Evolutionary conservation across 2,888 invertebrate species (phyloP), one percentile per base, ranked within the genome.

Genomic region (Lysandra coridon): DNA sequence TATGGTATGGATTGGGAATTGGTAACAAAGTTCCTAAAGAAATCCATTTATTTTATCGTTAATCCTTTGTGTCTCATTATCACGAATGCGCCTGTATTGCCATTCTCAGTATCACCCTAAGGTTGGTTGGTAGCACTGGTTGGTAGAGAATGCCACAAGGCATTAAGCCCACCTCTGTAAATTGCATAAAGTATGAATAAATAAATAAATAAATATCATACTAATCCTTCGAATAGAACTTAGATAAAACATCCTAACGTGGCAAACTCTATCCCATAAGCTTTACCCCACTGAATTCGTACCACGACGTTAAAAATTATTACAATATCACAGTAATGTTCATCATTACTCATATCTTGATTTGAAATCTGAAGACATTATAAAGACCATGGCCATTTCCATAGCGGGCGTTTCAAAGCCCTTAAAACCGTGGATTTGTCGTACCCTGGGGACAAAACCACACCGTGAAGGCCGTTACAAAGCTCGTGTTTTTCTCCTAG

Each of bases 401-500:
- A 69, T 33, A 69, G 33, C 69, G 33, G 69, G 14, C 14, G 17
- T 69, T 69, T 69, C 33, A 69, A 69, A 69, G 69, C 33, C 33
- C 69, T 69, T 69, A 33, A 69, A 33, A 69, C 69, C 33, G 33
- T 69, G 69, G 69, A 69, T 69, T 69, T 69, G 69, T 69, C 14
- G 69, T 37, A 17, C 69, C 69, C 69, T 17, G 69, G 69, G 69
- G 69, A 69, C 33, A 33, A 69, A 69, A 69, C 14, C 69, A 17
- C 69, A 37, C 14, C 33, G 69, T 17, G 33, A 69, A 69, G 69
- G 69, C 33, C 69, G 69, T 17, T 37, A 69, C 69, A 37, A 69
- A 33, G 69, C 69, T 69, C 69, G 69, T 69, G 69, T 69, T 69
- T 69, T 69, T 69, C 69, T 69, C 37, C 23, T 69, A 69, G 69